phyloP scores from a whole-genome alignment of 2,797 vertebrate genomes.

The Hyperoplus immaculatus region DNA sequence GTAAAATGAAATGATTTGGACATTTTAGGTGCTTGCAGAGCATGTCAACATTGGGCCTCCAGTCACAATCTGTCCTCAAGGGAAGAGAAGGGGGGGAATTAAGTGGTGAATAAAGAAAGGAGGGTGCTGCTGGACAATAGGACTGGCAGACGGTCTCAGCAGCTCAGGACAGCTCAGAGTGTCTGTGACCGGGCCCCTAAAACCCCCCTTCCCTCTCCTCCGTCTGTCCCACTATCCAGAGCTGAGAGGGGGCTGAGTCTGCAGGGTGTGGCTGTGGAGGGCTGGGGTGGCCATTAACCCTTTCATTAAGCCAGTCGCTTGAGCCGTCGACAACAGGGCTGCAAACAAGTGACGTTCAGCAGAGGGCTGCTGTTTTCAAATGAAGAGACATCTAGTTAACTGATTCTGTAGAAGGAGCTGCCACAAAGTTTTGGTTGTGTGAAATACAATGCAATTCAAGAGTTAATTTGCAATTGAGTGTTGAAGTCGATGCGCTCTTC shows the following conservation, averaged over 20 bases:
- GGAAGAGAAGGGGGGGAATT: conserved; percentile 27
- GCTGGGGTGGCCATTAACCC: conserved; percentile 68
- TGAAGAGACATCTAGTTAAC: conserved; percentile 33
- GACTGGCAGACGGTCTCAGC: conserved; percentile 73
- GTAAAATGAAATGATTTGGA: not conserved
- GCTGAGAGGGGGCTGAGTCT: conserved; percentile 28
- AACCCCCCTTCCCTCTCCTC: conserved; percentile 55
- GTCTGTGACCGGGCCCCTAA: conserved; percentile 70
- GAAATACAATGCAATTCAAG: not conserved
- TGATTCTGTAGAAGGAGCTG: not conserved
- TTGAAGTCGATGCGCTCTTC: not conserved
- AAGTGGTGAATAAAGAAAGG: conserved; percentile 74
- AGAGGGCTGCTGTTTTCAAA: conserved; percentile 30
- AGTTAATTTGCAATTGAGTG: not conserved
- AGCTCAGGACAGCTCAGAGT: conserved; percentile 79
- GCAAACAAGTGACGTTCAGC: conserved; percentile 36
- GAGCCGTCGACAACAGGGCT: conserved; percentile 38
- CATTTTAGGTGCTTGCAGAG: not conserved
- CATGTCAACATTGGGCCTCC: conserved; percentile 35
- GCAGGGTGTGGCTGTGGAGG: conserved; percentile 19
- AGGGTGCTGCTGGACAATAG: conserved; percentile 73
- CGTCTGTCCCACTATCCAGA: conserved; percentile 66
- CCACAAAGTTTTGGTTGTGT: conserved; percentile 1
- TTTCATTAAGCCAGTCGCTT: conserved; percentile 58
- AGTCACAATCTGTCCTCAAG: conserved; percentile 43